Evolutionary conservation across 2,888 invertebrate genomes (phyloP).

Genomic region (Idaea biselata): DNA sequence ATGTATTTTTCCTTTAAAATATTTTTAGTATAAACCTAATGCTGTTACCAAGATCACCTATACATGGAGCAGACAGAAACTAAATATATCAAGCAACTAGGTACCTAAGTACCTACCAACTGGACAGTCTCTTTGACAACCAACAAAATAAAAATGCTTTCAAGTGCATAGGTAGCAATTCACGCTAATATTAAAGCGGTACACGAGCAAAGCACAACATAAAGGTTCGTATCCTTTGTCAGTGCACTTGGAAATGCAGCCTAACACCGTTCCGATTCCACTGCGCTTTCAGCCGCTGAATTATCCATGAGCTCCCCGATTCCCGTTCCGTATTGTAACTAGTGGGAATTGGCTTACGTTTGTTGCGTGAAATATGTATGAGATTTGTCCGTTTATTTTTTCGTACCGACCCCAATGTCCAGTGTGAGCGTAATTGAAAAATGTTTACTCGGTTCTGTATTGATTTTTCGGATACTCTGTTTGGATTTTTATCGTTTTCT

Average conservation of each 20-base stretch:
- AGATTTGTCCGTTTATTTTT: slow-evolving; percentile 72
- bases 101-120: neutral
- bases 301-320: slow-evolving; percentile 63
- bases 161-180: neutral
- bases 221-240: slow-evolving; percentile 45
- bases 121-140: neutral
- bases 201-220: slow-evolving; percentile 24
- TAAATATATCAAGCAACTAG: neutral
- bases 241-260: slow-evolving; percentile 59
- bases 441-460: slow-evolving; percentile 44
- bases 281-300: slow-evolving; percentile 67
- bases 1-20: too few relatives aligned
- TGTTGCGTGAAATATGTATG: slow-evolving; percentile 73
- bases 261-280: slow-evolving; percentile 69
- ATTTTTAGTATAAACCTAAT: too few relatives aligned
- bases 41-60: too few relatives aligned
- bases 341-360: slow-evolving; percentile 69
- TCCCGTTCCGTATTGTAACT: slow-evolving; percentile 53
- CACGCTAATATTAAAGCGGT: slow-evolving; percentile 1
- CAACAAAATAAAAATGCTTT: neutral
- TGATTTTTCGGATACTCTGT: slow-evolving; percentile 21
- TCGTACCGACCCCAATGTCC: slow-evolving; percentile 54
- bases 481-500: slow-evolving; percentile 8
- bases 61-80: too few relatives aligned
- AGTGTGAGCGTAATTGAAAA: slow-evolving; percentile 57